Base-by-base conservation (phyloP, 2,113 vertebrate genomes). In the Ictalurus punctatus region DNA sequence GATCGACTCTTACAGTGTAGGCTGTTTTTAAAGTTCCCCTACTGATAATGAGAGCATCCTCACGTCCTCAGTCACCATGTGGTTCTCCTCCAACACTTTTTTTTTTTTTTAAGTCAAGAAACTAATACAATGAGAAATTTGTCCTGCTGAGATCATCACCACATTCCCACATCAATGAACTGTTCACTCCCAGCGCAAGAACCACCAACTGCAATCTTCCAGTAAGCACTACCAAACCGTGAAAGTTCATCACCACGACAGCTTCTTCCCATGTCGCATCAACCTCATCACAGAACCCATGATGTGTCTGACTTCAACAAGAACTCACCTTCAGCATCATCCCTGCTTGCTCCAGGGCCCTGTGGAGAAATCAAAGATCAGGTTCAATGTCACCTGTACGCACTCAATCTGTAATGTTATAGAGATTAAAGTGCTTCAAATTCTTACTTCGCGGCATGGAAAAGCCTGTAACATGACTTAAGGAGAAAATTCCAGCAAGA, bases 361-460 rank as follows among this genome's bases (percentile, higher is more conserved):
- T 97, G 94, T 65, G 92, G 87, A 76, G 48, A 80, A 82, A 76
- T 27, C 52, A 76, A 80, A 52, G 8, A 19, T 61, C 58, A 40
- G 54, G 16, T 37, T 69, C 56, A 30, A 27, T 65, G n/a, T 85
- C 34, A 2, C 16, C n/a, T 79, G 52, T 21, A 65, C 0, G 73
- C 54, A 54, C 16, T 67, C 52, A 48, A n/a, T 80, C 21, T 71
- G 52, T 23, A 48, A 59, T 59, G 0, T 61, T 52, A 14, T 2
- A 59, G 19, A 13, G 27, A 48, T 25, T 52, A 52, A 71, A 7
- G 14, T 83, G 58, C 13, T 83, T 63, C 23, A 25, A 40, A 87
- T 95, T 97, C 97, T 97, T 96, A 98, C 97, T 98, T 98, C 87
- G 97, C 97, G 92, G 97, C 96, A 93, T 98, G 97, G 93, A 98